Evolutionary conservation across 2,113 vertebrate species (phyloP).

Genomic region (Physeter macrocephalus): DNA sequence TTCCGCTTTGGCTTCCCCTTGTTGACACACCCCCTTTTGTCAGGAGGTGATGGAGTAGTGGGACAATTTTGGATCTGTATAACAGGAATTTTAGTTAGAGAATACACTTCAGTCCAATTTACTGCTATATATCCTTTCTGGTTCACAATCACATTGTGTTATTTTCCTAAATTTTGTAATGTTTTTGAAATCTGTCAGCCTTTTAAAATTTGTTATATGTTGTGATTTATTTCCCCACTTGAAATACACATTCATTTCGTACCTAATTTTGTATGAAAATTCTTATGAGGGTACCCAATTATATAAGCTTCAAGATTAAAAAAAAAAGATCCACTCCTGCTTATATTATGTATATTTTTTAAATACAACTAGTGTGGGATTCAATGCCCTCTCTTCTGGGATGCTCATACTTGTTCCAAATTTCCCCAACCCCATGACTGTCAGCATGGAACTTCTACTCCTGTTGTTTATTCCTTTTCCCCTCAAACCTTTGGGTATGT

Average conservation of each 20-base stretch:
- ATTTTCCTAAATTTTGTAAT: constrained; percentile 13
- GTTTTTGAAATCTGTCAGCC: neutral
- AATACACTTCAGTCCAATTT: neutral
- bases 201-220: neutral
- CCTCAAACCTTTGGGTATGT: neutral
- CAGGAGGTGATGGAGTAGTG: neutral
- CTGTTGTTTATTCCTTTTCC: neutral
- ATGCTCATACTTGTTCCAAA: neutral
- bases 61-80: neutral
- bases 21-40: rapidly evolving
- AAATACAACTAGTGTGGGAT: neutral
- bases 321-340: neutral
- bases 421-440: neutral
- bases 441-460: neutral
- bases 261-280: neutral
- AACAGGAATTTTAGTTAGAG: neutral
- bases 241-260: neutral
- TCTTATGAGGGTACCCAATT: neutral
- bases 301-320: neutral
- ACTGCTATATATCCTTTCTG: neutral
- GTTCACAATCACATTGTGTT: neutral
- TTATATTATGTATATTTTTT: neutral
- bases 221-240: neutral
- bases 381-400: neutral
- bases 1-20: neutral